Conservation (phyloP, 2,113 vertebrate genomes). For the Corapipo altera region DNA sequence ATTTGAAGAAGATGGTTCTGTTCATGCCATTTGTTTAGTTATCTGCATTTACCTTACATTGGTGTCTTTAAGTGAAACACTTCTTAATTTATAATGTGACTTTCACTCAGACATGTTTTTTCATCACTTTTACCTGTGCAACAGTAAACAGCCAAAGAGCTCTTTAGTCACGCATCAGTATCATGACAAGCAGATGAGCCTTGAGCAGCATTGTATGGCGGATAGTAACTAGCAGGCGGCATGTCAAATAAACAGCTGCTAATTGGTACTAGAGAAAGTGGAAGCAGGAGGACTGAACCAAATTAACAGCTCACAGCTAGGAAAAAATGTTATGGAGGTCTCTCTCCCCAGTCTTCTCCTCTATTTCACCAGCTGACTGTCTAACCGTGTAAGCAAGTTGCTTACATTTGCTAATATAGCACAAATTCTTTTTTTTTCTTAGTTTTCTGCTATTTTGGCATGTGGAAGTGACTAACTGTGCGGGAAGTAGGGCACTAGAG, state of each 20-base stretch:
- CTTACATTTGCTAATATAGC: background rate
- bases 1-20: background rate
- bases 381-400: background rate
- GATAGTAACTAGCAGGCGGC: background rate
- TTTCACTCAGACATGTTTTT: background rate
- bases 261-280: background rate
- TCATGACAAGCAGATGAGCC: fast-evolving
- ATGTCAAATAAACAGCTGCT: background rate
- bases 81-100: background rate
- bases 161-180: fast-evolving
- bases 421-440: background rate
- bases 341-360: background rate
- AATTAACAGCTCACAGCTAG: background rate
- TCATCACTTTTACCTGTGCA: background rate
- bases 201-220: background rate
- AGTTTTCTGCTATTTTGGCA: background rate
- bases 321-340: background rate
- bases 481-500: background rate
- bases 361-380: background rate
- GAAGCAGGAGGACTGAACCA: background rate
- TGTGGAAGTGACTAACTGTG: background rate
- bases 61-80: background rate
- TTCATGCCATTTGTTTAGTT: background rate
- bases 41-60: background rate
- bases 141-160: background rate